A percentile compares a stretch with the other conserved stretches of the same genome.
phyloP scores from a whole-genome alignment of 2,888 invertebrate genomes.

The Biston stratarius region DNA sequence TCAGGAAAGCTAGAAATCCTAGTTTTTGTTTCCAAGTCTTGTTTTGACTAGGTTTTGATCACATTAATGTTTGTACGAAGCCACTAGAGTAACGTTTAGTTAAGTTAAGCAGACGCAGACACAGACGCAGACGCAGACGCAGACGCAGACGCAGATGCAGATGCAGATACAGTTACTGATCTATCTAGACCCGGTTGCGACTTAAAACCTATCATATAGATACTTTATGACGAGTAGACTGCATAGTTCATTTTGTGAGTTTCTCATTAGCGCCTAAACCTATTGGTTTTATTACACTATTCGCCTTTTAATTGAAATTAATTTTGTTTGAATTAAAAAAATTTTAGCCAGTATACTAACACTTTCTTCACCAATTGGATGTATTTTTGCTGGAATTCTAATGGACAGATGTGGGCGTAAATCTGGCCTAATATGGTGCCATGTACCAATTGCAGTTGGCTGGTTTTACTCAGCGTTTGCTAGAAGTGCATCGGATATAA shows the following conservation, averaged over 20 bases:
- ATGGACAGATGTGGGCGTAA: conserved; percentile 88
- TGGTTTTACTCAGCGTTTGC: conserved; percentile 87
- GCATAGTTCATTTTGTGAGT: too few species aligned
- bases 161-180: too few species aligned
- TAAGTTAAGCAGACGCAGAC: too few species aligned
- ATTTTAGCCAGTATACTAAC: conserved; percentile 86
- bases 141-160: too few species aligned
- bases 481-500: conserved; percentile 78
- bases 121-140: too few species aligned
- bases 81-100: too few species aligned
- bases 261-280: not conserved
- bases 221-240: too few species aligned
- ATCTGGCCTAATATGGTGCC: conserved; percentile 82
- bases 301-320: too few species aligned
- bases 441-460: conserved; percentile 87
- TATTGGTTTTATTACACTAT: not conserved
- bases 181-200: too few species aligned
- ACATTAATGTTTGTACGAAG: not conserved
- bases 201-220: too few species aligned
- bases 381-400: conserved; percentile 87
- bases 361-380: conserved; percentile 87
- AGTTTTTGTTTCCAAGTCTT: not conserved
- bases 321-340: too few species aligned
- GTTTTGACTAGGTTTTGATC: not conserved
- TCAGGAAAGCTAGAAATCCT: conserved; percentile 17